Evolutionary conservation across 2,888 invertebrate genomes (phyloP), one percentile per base, ranked within the genome.

Genomic region (Myopa tessellatipennis): DNA sequence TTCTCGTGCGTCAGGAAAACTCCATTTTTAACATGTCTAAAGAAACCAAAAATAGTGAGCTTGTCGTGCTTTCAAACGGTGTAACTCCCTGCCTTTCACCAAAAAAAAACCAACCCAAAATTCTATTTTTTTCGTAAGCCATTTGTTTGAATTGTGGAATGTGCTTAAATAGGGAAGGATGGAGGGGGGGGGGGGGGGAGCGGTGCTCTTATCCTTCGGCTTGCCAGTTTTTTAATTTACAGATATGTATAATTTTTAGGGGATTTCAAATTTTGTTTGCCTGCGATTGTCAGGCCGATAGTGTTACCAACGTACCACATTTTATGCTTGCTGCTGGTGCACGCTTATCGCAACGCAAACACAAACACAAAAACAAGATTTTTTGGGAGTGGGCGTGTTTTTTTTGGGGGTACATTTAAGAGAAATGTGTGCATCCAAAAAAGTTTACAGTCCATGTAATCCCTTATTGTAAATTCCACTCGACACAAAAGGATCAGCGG

Each of bases 351-450:
- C 10, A 45, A 10, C 36, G 40, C 45, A 63, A 69, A 76, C 63
- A 69, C 67, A 45, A 45, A 10, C 36, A 60, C 45, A 50, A 69
- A 76, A 70, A 69, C 67, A 45, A 70, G 36, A 70, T 70, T 60
- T 68, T 75, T 68, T 77, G 68, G n/a, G 55, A n/a, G 40, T 40
- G 60, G 60, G 65, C 70, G n/a, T 73, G 60, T 3, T 38, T 63
- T 40, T 70, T 34, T n/a, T n/a, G n/a, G 70, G 34, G 75, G 68
- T 76, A 26, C 65, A 65, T 65, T 69, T 74, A 38, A 76, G 77
- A 76, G 71, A 77, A 79, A 79, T 78, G 77, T 79, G 80, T 76
- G 74, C 80, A 82, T 80, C 74, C 73, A 73, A 63, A 72, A 72
- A 60, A 72, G 50, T 71, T 69, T 61, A 70, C 69, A 61, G 50